Percentiles rank a stretch among this genome's conserved stretches.
Evolutionary conservation across 2,113 vertebrate species (phyloP).

Genomic region (Caracal caracal): DNA sequence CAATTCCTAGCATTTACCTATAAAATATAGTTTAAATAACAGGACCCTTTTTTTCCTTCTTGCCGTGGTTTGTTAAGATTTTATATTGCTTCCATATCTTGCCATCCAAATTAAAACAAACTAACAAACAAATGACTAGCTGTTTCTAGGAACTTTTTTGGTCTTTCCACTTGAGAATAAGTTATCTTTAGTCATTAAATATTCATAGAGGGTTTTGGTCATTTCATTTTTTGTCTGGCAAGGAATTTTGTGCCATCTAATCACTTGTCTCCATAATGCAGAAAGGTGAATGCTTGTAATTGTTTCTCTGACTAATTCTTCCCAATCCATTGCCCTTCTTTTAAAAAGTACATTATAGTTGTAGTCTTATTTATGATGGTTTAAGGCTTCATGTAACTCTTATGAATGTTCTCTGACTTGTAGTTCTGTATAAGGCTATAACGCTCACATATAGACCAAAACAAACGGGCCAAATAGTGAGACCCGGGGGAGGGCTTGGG

Average conservation of each 20-base stretch:
- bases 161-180: slow-evolving; percentile 53
- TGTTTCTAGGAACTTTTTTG: slow-evolving; percentile 1
- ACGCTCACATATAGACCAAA: background rate
- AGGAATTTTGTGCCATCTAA: background rate
- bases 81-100: background rate
- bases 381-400: slow-evolving; percentile 26
- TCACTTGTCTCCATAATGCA: slow-evolving; percentile 41
- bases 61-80: slow-evolving; percentile 27
- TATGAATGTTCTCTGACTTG: slow-evolving; percentile 22
- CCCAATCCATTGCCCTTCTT: slow-evolving; percentile 27
- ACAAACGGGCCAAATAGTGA: background rate
- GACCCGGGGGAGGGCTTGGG: background rate
- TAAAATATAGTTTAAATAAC: slow-evolving; percentile 56
- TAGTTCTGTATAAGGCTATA: background rate
- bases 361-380: slow-evolving; percentile 52
- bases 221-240: slow-evolving; percentile 51
- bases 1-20: slow-evolving; percentile 60
- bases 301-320: slow-evolving; percentile 50
- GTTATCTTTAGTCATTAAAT: slow-evolving; percentile 59
- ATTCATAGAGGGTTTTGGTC: slow-evolving; percentile 26
- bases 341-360: slow-evolving; percentile 30
- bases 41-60: background rate
- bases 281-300: slow-evolving; percentile 43
- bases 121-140: background rate
- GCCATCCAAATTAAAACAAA: background rate